Conservation (phyloP, 2,113 vertebrate species). For the Perca schrenkii region DNA sequence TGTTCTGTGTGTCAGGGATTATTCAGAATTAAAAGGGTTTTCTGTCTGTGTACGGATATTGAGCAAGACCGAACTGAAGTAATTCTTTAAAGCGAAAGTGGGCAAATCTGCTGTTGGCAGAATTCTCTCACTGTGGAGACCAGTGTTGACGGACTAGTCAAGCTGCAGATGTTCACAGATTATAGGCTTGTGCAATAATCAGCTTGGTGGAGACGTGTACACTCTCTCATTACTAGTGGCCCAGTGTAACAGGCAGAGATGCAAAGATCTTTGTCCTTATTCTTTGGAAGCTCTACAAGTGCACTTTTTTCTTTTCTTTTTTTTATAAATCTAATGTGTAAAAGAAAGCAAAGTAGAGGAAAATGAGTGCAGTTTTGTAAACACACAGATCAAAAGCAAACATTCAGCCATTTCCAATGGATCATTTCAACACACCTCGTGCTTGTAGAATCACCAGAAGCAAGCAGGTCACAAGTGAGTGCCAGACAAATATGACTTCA, state of each 20-base stretch:
- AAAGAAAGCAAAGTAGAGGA: not conserved
- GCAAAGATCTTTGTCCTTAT: conserved; percentile 18
- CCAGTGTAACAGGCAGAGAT: conserved; percentile 34
- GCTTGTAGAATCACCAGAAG: not conserved
- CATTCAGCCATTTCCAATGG: not conserved
- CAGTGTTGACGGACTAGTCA: conserved; percentile 47
- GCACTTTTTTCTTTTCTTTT: not conserved
- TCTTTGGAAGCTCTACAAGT: conserved; percentile 19
- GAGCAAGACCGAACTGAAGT: conserved; percentile 27
- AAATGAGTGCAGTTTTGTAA: not conserved
- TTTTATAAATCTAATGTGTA: not conserved
- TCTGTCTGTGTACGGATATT: not conserved
- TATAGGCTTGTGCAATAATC: conserved; percentile 78
- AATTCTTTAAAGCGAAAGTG: conserved; percentile 52
- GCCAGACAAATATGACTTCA: conserved; percentile 4
- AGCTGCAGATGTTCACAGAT: conserved; percentile 79
- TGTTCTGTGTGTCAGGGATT: conserved; percentile 12
- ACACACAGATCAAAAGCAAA: conserved; percentile 18
- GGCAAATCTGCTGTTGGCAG: conserved; percentile 57
- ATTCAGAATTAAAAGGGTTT: conserved; percentile 7
- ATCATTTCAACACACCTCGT: not conserved
- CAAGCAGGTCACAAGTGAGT: conserved; percentile 6
- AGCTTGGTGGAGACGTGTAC: conserved; percentile 68
- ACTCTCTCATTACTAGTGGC: conserved; percentile 61
- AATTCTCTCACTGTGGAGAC: conserved; percentile 50